These are phyloP conservation scores for Acrobasis consociella DNA, from an alignment of 2,888 invertebrate genomes.

Conservation along the genomic window DNA sequence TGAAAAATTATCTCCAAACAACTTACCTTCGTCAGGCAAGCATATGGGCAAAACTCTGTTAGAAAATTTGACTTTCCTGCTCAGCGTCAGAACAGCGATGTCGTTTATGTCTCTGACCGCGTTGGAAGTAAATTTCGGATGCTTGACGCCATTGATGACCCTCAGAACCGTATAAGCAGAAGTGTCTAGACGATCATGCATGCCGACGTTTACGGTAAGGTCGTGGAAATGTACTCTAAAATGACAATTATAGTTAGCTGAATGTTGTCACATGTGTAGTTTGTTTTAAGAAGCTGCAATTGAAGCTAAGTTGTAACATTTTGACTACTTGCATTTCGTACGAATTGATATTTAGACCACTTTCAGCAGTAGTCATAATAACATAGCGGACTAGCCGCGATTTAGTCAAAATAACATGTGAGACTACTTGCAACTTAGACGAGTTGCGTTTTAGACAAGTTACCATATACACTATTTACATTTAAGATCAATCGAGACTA, in stretches of 20 bases:
- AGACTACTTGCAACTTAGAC: no score
- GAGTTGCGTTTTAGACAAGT: no score
- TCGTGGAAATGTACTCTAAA: conserved; percentile 65
- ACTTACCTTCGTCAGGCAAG: conserved; percentile 60
- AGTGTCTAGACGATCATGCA: conserved; percentile 73
- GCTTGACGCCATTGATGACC: conserved; percentile 63
- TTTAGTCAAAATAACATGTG: no score
- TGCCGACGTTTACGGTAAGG: conserved; percentile 71
- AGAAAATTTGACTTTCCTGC: conserved; percentile 63
- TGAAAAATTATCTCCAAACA: background rate
- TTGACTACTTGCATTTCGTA: no score
- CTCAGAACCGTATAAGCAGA: conserved; percentile 48
- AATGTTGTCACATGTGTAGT: no score
- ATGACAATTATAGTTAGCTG: conserved; percentile 15
- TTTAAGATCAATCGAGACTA: no score
- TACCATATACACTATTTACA: no score
- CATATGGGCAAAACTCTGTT: conserved; percentile 78
- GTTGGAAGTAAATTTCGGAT: conserved; percentile 78
- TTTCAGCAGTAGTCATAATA: no score
- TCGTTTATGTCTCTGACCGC: conserved; percentile 82
- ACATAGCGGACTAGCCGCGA: no score
- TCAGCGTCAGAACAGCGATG: conserved; percentile 79
- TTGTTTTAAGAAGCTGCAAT: no score
- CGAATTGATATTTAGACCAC: no score
- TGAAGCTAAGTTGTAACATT: no score